phyloP scores from a whole-genome alignment of 1,140 invertebrate genomes.

The Nixonia krombeini region DNA sequence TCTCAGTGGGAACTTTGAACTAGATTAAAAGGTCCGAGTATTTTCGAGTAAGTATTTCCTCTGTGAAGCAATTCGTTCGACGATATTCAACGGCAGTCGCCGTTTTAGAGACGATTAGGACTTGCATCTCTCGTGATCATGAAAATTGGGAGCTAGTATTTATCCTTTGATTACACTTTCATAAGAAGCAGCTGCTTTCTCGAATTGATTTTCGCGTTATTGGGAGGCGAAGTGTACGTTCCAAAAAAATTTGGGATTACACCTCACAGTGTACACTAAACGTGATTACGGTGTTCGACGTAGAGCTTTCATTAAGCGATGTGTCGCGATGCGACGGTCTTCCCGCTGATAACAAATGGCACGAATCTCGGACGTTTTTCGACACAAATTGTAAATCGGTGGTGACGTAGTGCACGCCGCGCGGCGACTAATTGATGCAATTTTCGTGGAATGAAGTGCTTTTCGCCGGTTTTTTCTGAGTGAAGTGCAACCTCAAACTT shows the following conservation, averaged over 20 bases:
- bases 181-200: neutral
- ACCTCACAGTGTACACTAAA: neutral
- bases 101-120: too few relatives aligned
- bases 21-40: too few relatives aligned
- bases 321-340: neutral
- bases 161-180: neutral
- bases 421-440: neutral
- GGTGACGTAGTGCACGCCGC: neutral
- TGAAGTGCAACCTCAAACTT: constrained; percentile 1
- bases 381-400: neutral
- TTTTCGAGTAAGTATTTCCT: too few relatives aligned
- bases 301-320: neutral
- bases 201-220: neutral
- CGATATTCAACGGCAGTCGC: too few relatives aligned
- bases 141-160: neutral
- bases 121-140: too few relatives aligned
- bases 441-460: neutral
- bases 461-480: neutral
- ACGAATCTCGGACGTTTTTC: neutral
- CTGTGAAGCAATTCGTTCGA: too few relatives aligned
- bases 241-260: neutral
- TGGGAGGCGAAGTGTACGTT: neutral
- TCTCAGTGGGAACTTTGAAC: too few relatives aligned
- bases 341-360: neutral
- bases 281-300: neutral